phyloP scores from a whole-genome alignment of 2,113 vertebrate genomes.

The Procapra przewalskii region DNA sequence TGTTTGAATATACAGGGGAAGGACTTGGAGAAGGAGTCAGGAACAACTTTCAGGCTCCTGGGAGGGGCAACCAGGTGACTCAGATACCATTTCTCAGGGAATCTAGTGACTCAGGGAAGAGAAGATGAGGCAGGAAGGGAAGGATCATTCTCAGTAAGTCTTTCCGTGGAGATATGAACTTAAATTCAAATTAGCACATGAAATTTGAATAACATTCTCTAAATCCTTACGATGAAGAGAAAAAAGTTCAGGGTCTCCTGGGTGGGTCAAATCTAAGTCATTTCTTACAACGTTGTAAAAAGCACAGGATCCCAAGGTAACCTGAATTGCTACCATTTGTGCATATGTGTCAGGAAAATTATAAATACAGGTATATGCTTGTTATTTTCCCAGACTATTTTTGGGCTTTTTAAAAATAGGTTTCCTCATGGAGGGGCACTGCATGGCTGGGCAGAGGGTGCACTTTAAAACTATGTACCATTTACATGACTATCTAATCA shows the following conservation, averaged over 20 bases:
- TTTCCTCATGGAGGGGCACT: background rate
- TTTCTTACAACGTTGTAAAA: background rate
- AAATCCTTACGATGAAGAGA: background rate
- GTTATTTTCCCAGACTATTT: background rate
- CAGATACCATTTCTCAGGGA: background rate
- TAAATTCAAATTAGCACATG: slow-evolving; percentile 4
- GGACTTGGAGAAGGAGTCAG: background rate
- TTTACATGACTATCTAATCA: slow-evolving; percentile 5
- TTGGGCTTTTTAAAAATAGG: background rate
- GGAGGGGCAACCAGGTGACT: background rate
- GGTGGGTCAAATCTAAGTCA: background rate
- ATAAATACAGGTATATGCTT: background rate
- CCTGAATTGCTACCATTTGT: background rate
- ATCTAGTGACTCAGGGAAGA: background rate
- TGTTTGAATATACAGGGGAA: background rate
- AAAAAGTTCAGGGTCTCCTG: background rate
- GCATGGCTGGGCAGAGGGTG: background rate
- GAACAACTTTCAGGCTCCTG: background rate
- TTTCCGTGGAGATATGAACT: background rate
- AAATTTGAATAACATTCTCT: slow-evolving; percentile 15
- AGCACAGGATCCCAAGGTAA: slow-evolving; percentile 23
- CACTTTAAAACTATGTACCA: background rate
- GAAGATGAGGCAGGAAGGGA: background rate
- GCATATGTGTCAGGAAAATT: background rate
- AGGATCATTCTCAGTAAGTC: background rate